Percentiles rank a stretch among this genome's conserved stretches.
These are phyloP conservation scores for Plecotus auritus DNA, from an alignment of 2,113 vertebrate species.

Conservation along the genomic window DNA sequence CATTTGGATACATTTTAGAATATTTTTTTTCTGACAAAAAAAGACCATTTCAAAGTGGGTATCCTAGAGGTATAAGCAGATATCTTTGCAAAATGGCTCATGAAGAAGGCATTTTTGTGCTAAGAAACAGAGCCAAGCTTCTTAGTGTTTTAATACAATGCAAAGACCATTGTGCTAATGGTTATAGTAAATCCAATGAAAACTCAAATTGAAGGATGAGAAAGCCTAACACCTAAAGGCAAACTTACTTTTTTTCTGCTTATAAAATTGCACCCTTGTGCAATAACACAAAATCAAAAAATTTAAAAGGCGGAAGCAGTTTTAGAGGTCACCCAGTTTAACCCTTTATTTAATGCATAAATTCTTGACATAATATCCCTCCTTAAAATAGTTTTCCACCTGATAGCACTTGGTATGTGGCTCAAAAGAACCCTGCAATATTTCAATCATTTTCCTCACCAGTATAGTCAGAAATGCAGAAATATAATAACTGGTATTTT, in stretches of 20 bases:
- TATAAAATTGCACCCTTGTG: conserved; percentile 37
- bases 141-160: neutral
- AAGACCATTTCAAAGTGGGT: neutral
- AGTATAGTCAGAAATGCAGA: conserved; percentile 10
- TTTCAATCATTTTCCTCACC: neutral
- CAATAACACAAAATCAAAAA: neutral
- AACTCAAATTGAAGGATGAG: neutral
- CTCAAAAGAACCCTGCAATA: neutral
- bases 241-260: conserved; percentile 52
- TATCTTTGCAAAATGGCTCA: neutral
- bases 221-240: conserved; percentile 18
- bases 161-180: neutral
- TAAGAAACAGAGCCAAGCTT: neutral
- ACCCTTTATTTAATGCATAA: neutral
- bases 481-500: conserved; percentile 26
- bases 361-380: neutral
- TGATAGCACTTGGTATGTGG: neutral
- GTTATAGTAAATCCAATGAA: conserved; percentile 14
- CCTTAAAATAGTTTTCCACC: neutral
- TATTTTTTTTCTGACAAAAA: neutral
- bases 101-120: neutral
- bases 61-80: neutral
- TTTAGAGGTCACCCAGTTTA: neutral
- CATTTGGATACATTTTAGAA: neutral
- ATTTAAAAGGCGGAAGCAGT: neutral